Conservation (phyloP, 2,888 invertebrate species). For the Drosophila lacicola region DNA sequence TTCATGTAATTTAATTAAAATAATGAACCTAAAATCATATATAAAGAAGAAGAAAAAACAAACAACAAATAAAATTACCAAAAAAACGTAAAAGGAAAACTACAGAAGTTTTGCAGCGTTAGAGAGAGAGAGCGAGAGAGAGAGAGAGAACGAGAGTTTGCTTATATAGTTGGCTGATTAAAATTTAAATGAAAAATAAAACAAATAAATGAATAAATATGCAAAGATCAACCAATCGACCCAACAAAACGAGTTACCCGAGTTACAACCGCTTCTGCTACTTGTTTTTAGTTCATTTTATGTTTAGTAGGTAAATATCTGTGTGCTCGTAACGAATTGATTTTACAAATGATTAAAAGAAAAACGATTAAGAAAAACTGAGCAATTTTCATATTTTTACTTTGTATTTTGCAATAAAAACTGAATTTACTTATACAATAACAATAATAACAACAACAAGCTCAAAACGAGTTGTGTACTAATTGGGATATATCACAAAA, state of each 20-base stretch:
- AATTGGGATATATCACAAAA: slow-evolving; percentile 19
- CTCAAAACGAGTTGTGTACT: slow-evolving; percentile 18
- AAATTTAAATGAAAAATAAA: slow-evolving; percentile 22
- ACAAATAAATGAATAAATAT: slow-evolving; percentile 8
- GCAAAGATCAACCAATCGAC: slow-evolving; percentile 40
- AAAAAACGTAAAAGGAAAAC: slow-evolving; percentile 60
- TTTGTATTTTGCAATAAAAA: slow-evolving; percentile 79
- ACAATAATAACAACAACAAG: slow-evolving; percentile 35
- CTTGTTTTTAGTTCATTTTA: slow-evolving; percentile 80
- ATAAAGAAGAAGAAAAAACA: slow-evolving; percentile 57
- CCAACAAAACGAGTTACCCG: slow-evolving; percentile 61
- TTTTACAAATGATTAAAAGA: slow-evolving; percentile 67
- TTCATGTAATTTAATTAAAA: slow-evolving; percentile 84
- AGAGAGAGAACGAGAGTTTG: slow-evolving; percentile 37
- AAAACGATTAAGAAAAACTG: slow-evolving; percentile 64
- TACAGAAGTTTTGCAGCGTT: slow-evolving; percentile 49
- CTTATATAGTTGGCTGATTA: slow-evolving; percentile 56
- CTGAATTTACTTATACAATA: slow-evolving; percentile 68
- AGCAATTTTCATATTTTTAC: slow-evolving; percentile 77
- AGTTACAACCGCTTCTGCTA: slow-evolving; percentile 73
- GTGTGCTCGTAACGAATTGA: slow-evolving; percentile 78
- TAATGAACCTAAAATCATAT: slow-evolving; percentile 80
- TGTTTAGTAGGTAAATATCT: slow-evolving; percentile 80
- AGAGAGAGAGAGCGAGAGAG: slow-evolving; percentile 42
- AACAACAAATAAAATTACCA: slow-evolving; percentile 56